Evolutionary conservation across 2,797 vertebrate species (phyloP).

Genomic region (Falco novaeseelandiae): DNA sequence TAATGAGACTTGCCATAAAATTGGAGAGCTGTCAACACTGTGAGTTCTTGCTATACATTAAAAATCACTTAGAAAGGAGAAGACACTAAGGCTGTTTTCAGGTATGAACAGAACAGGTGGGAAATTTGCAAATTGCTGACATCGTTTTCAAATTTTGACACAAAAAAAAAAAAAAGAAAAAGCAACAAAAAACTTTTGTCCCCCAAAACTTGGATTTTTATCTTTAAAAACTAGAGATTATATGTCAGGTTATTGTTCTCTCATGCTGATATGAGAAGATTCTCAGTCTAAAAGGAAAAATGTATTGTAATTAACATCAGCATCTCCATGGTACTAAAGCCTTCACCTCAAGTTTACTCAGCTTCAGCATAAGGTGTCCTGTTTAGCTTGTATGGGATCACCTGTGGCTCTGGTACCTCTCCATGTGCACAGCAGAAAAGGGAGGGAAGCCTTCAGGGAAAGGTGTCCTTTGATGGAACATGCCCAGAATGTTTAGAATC

Average conservation of each 20-base stretch:
- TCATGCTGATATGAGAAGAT: neutral
- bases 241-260: neutral
- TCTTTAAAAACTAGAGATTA: neutral
- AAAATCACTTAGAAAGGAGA: constrained; percentile 4
- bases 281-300: neutral
- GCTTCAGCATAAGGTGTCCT: neutral
- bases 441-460: neutral
- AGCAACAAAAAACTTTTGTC: neutral
- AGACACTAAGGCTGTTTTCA: neutral
- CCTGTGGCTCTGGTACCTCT: neutral
- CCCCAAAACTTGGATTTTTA: neutral
- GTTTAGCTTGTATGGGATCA: accelerated
- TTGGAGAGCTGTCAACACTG: constrained; percentile 52
- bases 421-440: neutral
- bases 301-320: neutral
- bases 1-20: constrained; percentile 32
- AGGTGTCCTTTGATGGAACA: neutral
- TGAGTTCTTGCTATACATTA: neutral
- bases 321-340: neutral
- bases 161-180: neutral
- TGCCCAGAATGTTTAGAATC: neutral
- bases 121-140: constrained; percentile 27
- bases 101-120: constrained; percentile 22
- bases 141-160: neutral
- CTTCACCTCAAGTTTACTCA: neutral